A percentile compares a stretch with the other conserved stretches of the same genome.
Conservation (phyloP, 1,140 invertebrate species). For the Drosophila ercepeae region DNA sequence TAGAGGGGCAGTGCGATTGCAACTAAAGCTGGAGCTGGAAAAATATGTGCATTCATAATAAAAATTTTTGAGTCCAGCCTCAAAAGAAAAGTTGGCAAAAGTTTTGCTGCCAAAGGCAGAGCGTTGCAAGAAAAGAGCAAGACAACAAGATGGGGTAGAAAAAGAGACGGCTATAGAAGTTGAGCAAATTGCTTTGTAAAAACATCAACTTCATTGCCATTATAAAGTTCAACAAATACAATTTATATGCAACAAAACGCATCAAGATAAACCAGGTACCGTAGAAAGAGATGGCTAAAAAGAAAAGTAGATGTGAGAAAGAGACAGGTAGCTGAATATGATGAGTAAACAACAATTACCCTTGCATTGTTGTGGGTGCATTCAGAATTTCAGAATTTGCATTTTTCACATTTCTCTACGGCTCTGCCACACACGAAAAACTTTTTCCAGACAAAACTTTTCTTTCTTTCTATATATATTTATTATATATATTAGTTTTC, state of each 20-base stretch:
- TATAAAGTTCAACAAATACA: slow-evolving; percentile 52
- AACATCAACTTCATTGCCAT: slow-evolving; percentile 49
- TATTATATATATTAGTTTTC: neutral
- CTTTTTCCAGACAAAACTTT: slow-evolving; percentile 31
- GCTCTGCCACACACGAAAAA: slow-evolving; percentile 3
- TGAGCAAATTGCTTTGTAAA: slow-evolving; percentile 48
- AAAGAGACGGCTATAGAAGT: slow-evolving; percentile 12
- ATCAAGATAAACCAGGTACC: slow-evolving; percentile 26
- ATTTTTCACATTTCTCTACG: slow-evolving; percentile 22
- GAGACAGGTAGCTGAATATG: slow-evolving; percentile 2
- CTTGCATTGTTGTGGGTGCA: slow-evolving; percentile 19
- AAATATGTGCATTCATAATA: slow-evolving; percentile 54
- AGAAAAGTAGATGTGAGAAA: neutral
- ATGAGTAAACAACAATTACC: slow-evolving; percentile 69
- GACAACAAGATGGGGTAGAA: neutral
- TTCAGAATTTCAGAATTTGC: neutral
- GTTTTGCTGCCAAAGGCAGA: slow-evolving; percentile 3
- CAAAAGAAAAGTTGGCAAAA: slow-evolving; percentile 45
- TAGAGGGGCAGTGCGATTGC: slow-evolving; percentile 8
- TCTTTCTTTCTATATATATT: slow-evolving; percentile 1
- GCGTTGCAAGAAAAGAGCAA: neutral
- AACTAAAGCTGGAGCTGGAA: slow-evolving; percentile 10
- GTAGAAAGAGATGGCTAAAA: neutral
- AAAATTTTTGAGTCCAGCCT: slow-evolving; percentile 46
- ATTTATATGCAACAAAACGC: slow-evolving; percentile 42